Conservation (phyloP, 2,113 vertebrate genomes). For the Prolemur simus region DNA sequence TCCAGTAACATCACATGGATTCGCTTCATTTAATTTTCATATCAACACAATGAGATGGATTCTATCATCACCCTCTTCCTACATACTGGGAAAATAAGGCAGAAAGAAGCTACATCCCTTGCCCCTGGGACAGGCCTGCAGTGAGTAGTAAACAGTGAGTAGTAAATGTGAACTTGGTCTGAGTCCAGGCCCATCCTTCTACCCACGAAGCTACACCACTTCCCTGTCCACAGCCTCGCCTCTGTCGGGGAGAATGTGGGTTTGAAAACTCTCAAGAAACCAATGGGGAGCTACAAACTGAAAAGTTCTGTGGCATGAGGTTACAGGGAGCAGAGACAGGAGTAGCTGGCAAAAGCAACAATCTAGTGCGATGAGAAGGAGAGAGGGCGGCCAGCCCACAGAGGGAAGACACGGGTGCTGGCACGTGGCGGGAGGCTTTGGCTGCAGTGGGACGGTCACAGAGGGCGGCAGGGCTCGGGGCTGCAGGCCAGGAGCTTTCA, state of each 20-base stretch:
- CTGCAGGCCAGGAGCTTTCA: background rate
- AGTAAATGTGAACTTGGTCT: background rate
- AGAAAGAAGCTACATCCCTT: background rate
- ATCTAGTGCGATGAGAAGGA: too few species aligned
- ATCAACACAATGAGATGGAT: background rate
- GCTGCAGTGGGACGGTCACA: rapidly evolving
- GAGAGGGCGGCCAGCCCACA: rapidly evolving
- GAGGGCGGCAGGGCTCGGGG: background rate
- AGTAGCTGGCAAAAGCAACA: background rate
- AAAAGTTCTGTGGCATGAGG: background rate
- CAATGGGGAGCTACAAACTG: background rate
- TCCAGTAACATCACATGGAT: background rate
- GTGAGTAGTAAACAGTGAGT: background rate
- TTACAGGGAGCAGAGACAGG: background rate
- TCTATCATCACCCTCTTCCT: background rate
- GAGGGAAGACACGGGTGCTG: too few species aligned
- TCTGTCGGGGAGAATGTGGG: background rate
- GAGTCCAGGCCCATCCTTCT: too few species aligned
- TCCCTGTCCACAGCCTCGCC: background rate
- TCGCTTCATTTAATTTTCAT: background rate
- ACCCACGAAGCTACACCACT: background rate
- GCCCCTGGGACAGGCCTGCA: background rate
- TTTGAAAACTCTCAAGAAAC: background rate
- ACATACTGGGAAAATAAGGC: background rate
- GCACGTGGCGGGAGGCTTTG: rapidly evolving